A percentile compares a stretch with the other conserved stretches of the same genome.
Conservation (phyloP, 1,140 invertebrate species). For the Tetragnatha versicolor region DNA sequence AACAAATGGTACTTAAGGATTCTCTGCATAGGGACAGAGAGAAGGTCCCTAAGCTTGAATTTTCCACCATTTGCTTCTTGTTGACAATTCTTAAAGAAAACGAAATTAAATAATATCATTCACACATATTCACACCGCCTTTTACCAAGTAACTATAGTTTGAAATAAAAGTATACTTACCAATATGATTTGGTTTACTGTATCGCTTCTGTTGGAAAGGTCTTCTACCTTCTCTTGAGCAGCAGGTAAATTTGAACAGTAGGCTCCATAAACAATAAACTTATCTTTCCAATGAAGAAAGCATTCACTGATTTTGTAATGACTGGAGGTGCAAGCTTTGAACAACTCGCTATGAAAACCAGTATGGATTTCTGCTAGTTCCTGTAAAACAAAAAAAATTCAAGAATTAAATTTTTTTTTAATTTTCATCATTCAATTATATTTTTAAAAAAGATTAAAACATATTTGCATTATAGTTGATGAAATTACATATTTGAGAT, state of each 20-base stretch:
- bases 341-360: conserved; percentile 81
- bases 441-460: not conserved
- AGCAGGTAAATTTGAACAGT: conserved; percentile 88
- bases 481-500: too few species aligned
- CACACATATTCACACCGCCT: not conserved
- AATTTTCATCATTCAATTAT: not conserved
- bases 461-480: not conserved
- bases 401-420: conserved; percentile 15
- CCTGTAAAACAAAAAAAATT: conserved; percentile 66
- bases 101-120: not conserved
- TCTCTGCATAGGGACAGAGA: conserved; percentile 97
- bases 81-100: conserved; percentile 79
- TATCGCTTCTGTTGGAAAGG: conserved; percentile 72
- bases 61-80: conserved; percentile 92
- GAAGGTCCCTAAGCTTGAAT: conserved; percentile 90
- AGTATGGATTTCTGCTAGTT: conserved; percentile 85
- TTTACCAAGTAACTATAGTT: not conserved
- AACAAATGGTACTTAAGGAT: conserved; percentile 96
- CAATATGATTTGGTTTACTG: conserved; percentile 69
- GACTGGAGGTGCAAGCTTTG: conserved; percentile 70
- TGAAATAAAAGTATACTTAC: conserved; percentile 60
- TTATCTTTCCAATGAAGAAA: conserved; percentile 90
- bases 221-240: conserved; percentile 82
- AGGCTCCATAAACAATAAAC: conserved; percentile 93
- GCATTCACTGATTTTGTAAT: conserved; percentile 69